Percentiles rank a stretch among this genome's conserved stretches.
Conservation (phyloP, 2,888 invertebrate genomes). For the Noctua janthina region DNA sequence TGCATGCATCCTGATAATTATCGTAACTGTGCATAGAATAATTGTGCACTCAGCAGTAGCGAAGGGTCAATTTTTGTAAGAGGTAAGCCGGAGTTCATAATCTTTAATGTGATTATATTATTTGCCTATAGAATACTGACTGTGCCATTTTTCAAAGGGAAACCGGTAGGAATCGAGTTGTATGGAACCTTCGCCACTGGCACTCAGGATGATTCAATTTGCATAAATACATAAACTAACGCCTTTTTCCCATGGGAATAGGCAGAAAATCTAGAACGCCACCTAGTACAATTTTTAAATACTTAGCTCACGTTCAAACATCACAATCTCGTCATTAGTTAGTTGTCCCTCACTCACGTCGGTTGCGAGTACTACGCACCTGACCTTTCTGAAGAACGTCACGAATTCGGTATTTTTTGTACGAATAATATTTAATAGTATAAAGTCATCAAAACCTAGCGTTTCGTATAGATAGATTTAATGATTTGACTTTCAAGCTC, state of each 20-base stretch:
- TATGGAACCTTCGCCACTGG: too few relatives aligned
- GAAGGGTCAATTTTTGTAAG: too few relatives aligned
- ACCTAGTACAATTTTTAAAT: neutral
- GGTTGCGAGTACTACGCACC: neutral
- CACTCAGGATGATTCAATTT: neutral
- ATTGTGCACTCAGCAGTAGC: neutral
- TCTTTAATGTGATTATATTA: too few relatives aligned
- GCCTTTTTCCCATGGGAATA: neutral
- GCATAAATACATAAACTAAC: neutral
- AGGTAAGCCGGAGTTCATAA: too few relatives aligned
- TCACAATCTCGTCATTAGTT: neutral
- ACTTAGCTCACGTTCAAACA: neutral
- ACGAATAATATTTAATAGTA: neutral
- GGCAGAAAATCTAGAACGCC: neutral
- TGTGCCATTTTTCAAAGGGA: too few relatives aligned
- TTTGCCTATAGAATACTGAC: too few relatives aligned
- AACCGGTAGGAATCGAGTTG: too few relatives aligned
- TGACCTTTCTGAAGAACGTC: neutral
- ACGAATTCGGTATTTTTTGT: neutral
- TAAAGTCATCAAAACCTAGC: neutral
- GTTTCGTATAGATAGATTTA: neutral
- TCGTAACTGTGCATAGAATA: neutral
- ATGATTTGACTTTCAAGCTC: neutral
- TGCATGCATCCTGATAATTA: conserved; percentile 14
- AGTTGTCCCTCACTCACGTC: neutral